Conservation (phyloP, 1,140 invertebrate species). For the Pomacea maculata region DNA sequence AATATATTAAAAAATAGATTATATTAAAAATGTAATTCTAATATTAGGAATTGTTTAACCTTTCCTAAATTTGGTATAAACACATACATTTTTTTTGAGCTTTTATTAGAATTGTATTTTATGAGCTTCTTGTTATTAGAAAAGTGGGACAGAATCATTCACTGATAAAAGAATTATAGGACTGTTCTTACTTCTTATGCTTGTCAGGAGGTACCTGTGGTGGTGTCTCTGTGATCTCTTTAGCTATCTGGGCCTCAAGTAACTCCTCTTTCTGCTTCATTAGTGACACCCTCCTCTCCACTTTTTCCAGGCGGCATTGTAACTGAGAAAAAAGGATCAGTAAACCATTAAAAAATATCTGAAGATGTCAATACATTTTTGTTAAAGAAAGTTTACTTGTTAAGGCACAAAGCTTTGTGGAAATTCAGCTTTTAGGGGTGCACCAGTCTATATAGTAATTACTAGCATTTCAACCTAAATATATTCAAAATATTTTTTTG, state of each 20-base stretch:
- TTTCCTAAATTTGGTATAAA: background rate
- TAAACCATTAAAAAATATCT: no score
- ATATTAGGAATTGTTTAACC: background rate
- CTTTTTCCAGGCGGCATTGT: constrained; percentile 27
- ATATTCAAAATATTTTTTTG: no score
- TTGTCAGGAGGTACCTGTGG: no score
- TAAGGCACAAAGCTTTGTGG: no score
- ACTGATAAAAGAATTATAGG: background rate
- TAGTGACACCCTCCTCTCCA: constrained; percentile 25
- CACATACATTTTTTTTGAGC: background rate
- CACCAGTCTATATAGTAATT: no score
- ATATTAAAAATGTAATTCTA: background rate
- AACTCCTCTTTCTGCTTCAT: constrained; percentile 26
- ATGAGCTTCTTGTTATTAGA: background rate
- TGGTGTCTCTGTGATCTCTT: background rate
- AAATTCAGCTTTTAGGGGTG: no score
- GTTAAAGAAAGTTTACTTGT: no score
- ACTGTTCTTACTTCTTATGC: background rate
- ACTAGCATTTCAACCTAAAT: no score
- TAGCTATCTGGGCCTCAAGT: constrained; percentile 2
- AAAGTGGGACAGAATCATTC: background rate
- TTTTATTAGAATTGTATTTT: background rate
- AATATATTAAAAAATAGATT: background rate
- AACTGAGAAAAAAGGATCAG: constrained; percentile 2
- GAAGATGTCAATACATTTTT: no score